Evolutionary conservation across 2,797 vertebrate species (phyloP).

Genomic region (Sebastes hubbsi): DNA sequence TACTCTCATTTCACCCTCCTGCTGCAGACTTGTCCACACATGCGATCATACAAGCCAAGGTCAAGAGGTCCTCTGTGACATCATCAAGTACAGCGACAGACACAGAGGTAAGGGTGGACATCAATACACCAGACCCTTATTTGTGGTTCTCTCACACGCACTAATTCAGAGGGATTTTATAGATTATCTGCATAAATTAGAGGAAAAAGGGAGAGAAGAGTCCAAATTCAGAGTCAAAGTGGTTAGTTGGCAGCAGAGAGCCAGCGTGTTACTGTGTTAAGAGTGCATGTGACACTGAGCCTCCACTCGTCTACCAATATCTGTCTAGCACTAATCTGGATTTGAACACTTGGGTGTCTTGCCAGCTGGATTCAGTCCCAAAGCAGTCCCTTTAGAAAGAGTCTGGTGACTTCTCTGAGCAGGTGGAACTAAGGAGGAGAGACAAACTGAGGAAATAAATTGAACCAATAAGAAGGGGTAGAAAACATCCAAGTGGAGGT

Average conservation of each 20-base stretch:
- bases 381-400: background rate
- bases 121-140: background rate
- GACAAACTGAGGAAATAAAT: background rate
- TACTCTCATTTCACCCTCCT: background rate
- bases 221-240: background rate
- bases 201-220: background rate
- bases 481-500: background rate
- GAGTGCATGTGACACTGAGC: background rate
- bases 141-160: background rate
- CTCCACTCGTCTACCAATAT: background rate
- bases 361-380: background rate
- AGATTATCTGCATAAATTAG: background rate
- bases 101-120: slow-evolving; percentile 59
- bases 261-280: slow-evolving; percentile 17
- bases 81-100: slow-evolving; percentile 60
- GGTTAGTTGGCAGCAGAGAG: background rate
- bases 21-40: slow-evolving; percentile 18
- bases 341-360: slow-evolving; percentile 2
- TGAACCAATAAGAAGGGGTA: background rate
- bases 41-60: background rate
- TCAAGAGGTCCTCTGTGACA: slow-evolving; percentile 45
- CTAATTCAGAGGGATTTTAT: background rate
- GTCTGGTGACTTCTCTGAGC: background rate
- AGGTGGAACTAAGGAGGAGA: background rate
- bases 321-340: slow-evolving; percentile 33